Conservation (phyloP, 2,888 invertebrate species). For the Calameuta idolon region DNA sequence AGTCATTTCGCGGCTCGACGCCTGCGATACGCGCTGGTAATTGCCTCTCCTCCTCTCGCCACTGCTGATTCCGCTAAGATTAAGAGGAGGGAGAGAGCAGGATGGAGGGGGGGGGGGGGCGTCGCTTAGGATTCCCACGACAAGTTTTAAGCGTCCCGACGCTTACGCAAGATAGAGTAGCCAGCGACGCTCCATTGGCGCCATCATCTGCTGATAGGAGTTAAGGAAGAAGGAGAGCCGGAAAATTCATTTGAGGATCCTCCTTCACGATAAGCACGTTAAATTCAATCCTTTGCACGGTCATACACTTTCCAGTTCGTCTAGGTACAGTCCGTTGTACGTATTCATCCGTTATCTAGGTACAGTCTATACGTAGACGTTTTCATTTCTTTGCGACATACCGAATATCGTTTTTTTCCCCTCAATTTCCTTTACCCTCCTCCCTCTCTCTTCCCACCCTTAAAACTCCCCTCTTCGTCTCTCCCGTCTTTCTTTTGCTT, state of each 20-base stretch:
- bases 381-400: not conserved
- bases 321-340: not conserved
- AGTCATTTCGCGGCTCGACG: not conserved
- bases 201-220: not conserved
- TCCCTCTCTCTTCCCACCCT: not conserved
- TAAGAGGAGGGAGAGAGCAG: not conserved
- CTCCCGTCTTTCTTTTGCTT: not conserved
- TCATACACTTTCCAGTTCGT: not conserved
- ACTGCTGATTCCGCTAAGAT: not conserved
- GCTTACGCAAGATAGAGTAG: not conserved
- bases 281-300: not conserved
- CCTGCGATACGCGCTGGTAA: not conserved
- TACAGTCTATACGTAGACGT: not conserved
- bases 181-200: not conserved
- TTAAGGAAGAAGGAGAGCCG: not conserved
- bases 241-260: not conserved
- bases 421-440: not conserved
- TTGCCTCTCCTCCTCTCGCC: not conserved
- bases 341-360: not conserved
- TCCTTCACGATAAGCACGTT: not conserved
- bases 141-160: not conserved
- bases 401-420: not conserved
- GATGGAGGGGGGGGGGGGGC: not conserved
- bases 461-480: slow-evolving; percentile 11
- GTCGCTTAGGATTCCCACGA: not conserved